These are phyloP conservation scores for Cristatella mucedo DNA, from an alignment of 2,888 invertebrate species.

Conservation along the genomic window DNA sequence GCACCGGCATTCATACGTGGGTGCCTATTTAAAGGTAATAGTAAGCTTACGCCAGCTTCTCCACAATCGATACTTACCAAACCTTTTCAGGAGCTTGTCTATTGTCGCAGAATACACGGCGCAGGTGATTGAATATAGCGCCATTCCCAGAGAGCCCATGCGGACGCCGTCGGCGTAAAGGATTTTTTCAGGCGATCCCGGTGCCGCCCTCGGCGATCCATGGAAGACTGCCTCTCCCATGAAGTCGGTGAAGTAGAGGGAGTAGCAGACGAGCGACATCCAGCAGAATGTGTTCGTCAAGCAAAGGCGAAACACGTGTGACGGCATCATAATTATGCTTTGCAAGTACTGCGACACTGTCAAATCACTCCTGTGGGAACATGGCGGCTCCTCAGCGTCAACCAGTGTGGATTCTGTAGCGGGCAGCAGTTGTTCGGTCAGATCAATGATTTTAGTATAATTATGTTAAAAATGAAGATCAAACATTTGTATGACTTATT, in stretches of 20 bases:
- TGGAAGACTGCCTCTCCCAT: conserved; percentile 73
- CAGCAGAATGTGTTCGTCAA: conserved; percentile 87
- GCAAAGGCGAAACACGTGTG: conserved; percentile 65
- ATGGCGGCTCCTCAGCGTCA: too few relatives aligned
- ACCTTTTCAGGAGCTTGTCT: conserved; percentile 62
- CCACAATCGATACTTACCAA: conserved; percentile 41
- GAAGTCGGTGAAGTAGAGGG: conserved; percentile 87
- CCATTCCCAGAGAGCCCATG: conserved; percentile 92
- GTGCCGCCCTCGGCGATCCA: conserved; percentile 52
- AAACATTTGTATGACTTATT: too few relatives aligned
- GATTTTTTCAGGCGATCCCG: conserved; percentile 16
- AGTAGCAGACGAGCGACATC: conserved; percentile 95
- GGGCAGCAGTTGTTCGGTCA: too few relatives aligned
- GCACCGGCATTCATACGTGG: too few relatives aligned
- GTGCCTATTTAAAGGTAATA: too few relatives aligned
- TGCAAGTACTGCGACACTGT: too few relatives aligned
- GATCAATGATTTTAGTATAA: too few relatives aligned
- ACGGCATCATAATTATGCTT: conserved; percentile 81
- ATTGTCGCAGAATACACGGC: conserved; percentile 76
- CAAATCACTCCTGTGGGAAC: too few relatives aligned
- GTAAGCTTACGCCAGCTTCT: too few relatives aligned
- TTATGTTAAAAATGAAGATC: too few relatives aligned
- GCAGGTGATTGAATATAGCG: conserved; percentile 68
- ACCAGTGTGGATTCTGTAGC: too few relatives aligned
- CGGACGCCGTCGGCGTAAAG: conserved; percentile 75